Conservation (phyloP, 1,140 invertebrate genomes). For the Paralvinella palmiformis region DNA sequence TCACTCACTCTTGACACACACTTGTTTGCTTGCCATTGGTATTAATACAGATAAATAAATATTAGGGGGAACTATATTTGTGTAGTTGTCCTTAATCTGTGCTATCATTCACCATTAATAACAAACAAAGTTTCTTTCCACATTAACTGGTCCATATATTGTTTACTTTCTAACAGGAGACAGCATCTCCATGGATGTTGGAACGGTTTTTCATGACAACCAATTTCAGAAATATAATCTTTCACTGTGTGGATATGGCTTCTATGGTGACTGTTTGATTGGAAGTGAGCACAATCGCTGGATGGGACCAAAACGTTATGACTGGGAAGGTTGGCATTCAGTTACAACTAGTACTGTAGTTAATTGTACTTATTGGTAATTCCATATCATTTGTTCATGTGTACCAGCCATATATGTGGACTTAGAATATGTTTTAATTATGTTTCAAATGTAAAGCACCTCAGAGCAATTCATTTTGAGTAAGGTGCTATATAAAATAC, state of each 20-base stretch:
- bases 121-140: neutral
- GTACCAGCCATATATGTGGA: neutral
- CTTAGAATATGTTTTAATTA: constrained; percentile 6
- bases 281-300: constrained; percentile 78
- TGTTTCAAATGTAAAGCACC: constrained; percentile 9
- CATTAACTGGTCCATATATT: neutral
- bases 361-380: neutral
- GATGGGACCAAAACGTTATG: constrained; percentile 83
- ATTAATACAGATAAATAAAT: no score
- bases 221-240: constrained; percentile 67
- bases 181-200: constrained; percentile 67
- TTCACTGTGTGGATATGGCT: constrained; percentile 80
- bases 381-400: neutral
- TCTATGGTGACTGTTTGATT: constrained; percentile 75
- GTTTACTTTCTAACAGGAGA: constrained; percentile 53
- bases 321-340: constrained; percentile 63
- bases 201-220: constrained; percentile 65
- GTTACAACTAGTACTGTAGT: neutral
- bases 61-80: no score
- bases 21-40: no score
- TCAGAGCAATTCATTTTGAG: constrained; percentile 25
- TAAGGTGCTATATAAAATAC: no score
- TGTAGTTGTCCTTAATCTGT: no score
- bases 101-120: no score
- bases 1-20: no score